A percentile compares a stretch with the other conserved stretches of the same genome.
Evolutionary conservation across 2,797 vertebrate species (phyloP).

Genomic region (Trachurus trachurus): DNA sequence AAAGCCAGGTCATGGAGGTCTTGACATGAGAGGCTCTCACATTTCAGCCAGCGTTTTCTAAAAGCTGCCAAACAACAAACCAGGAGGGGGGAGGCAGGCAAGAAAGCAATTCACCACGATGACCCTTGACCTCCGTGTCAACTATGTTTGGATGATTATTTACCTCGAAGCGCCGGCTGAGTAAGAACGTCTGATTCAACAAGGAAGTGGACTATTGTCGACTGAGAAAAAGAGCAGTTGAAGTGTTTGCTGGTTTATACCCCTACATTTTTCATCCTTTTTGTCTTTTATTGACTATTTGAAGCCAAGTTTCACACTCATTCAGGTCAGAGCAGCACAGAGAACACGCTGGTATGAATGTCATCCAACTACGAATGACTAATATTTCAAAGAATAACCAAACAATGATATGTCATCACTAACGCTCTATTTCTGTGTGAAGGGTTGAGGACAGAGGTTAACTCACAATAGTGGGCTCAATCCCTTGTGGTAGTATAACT

Average conservation of each 20-base stretch:
- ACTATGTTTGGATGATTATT: conserved; percentile 63
- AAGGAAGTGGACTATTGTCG: conserved; percentile 29
- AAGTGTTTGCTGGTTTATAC: conserved; percentile 26
- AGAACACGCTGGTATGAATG: conserved; percentile 3
- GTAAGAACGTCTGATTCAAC: conserved; percentile 29
- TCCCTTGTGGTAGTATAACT: not conserved
- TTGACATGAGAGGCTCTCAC: conserved; percentile 43
- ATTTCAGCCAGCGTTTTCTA: conserved; percentile 50
- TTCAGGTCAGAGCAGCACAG: conserved; percentile 10
- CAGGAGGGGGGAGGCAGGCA: conserved; percentile 10
- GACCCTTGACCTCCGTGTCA: conserved; percentile 69
- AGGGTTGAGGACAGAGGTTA: not conserved
- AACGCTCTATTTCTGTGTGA: no score
- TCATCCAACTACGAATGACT: not conserved
- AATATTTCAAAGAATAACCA: not conserved
- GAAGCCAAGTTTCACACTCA: not conserved
- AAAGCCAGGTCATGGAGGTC: conserved; percentile 64
- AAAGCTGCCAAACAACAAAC: conserved; percentile 51
- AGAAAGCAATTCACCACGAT: conserved; percentile 51
- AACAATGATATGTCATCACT: not conserved
- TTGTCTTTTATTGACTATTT: not conserved
- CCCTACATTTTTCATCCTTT: conserved; percentile 10
- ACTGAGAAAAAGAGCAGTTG: not conserved
- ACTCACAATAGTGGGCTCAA: not conserved
- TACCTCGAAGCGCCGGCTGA: conserved; percentile 60